These are phyloP conservation scores for Polyodon spathula DNA, from an alignment of 2,113 vertebrate genomes.

Conservation along the genomic window DNA sequence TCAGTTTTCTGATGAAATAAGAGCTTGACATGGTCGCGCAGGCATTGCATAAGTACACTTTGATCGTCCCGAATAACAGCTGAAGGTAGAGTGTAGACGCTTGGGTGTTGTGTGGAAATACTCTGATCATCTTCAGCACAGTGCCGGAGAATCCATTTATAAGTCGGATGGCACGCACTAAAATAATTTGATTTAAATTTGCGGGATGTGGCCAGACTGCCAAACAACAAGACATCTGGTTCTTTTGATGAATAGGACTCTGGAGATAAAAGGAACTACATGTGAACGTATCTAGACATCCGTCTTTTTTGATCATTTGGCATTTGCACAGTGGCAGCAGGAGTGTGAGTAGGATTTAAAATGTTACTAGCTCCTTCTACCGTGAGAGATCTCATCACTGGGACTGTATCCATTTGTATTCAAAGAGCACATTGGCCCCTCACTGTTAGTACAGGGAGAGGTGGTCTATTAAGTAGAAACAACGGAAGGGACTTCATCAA, in stretches of 20 bases:
- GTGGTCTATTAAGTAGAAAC: conserved; percentile 1
- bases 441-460: not conserved
- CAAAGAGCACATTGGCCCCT: not conserved
- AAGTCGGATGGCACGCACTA: conserved; percentile 31
- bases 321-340: conserved; percentile 2
- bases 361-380: not conserved
- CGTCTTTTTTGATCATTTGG: conserved; percentile 22
- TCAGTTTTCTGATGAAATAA: conserved; percentile 1
- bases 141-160: not conserved
- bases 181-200: conserved; percentile 19
- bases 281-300: conserved; percentile 34
- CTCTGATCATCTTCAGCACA: conserved; percentile 20
- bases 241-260: conserved; percentile 5
- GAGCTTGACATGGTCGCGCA: conserved; percentile 7
- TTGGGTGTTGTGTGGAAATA: conserved; percentile 12
- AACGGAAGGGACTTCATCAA: conserved; percentile 3
- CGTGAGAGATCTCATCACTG: not conserved
- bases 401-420: not conserved
- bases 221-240: conserved; percentile 11
- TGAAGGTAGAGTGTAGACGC: conserved; percentile 9
- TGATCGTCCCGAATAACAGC: not conserved
- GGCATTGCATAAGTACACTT: not conserved
- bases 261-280: conserved; percentile 23
- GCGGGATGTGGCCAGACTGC: conserved; percentile 13
- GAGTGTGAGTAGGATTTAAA: conserved; percentile 10